These are phyloP conservation scores for Orthonevra nobilis DNA, from an alignment of 2,888 invertebrate genomes.

Conservation along the genomic window DNA sequence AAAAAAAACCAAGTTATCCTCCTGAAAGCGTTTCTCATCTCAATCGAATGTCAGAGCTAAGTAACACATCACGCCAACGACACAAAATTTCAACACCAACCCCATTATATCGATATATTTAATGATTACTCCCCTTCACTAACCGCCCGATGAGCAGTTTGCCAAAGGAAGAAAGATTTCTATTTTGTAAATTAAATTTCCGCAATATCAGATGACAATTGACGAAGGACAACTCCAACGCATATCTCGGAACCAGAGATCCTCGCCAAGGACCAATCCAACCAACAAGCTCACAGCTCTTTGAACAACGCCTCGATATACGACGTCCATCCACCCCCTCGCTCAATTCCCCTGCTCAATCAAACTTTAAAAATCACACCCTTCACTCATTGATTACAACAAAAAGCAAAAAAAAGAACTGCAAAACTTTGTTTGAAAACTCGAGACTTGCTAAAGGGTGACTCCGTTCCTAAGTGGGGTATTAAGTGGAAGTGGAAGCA, in stretches of 20 bases:
- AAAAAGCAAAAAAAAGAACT: no score
- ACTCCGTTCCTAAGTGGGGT: slow-evolving; percentile 8
- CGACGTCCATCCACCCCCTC: background rate
- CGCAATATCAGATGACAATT: slow-evolving; percentile 53
- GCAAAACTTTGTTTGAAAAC: slow-evolving; percentile 12
- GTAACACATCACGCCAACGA: slow-evolving; percentile 6
- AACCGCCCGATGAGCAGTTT: background rate
- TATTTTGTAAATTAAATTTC: slow-evolving; percentile 54
- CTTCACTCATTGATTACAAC: slow-evolving; percentile 36
- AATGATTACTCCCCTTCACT: slow-evolving; percentile 20
- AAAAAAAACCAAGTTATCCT: slow-evolving; percentile 32
- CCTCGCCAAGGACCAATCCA: slow-evolving; percentile 9
- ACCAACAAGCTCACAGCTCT: background rate
- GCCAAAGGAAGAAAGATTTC: slow-evolving; percentile 4
- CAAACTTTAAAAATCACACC: slow-evolving; percentile 45
- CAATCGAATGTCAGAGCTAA: slow-evolving; percentile 8
- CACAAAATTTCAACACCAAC: slow-evolving; percentile 1
- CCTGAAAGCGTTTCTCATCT: slow-evolving; percentile 30
- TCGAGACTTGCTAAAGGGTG: slow-evolving; percentile 22
- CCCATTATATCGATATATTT: slow-evolving; percentile 12
- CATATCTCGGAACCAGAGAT: slow-evolving; percentile 1
- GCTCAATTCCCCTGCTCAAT: slow-evolving; percentile 9
- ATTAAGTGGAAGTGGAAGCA: slow-evolving; percentile 33
- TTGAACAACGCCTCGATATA: background rate
- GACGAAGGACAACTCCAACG: slow-evolving; percentile 12